phyloP scores from a whole-genome alignment of 2,113 vertebrate genomes.

The Anhinga rufa region DNA sequence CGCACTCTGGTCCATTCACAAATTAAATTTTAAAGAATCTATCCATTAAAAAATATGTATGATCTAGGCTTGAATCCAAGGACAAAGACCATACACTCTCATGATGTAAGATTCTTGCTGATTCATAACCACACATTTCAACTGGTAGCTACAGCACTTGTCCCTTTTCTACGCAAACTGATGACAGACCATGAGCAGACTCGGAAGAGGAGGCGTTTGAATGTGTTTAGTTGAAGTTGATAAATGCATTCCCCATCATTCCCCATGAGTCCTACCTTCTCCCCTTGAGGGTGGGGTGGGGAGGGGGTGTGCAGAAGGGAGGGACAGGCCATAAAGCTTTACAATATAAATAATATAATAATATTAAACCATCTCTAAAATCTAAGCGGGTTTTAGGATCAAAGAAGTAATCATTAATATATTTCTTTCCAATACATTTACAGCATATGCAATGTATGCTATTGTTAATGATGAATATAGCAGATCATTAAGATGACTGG shows the following conservation, averaged over 20 bases:
- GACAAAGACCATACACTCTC: not conserved
- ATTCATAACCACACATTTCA: not conserved
- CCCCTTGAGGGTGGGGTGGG: not conserved
- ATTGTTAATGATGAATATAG: not conserved
- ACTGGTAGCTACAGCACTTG: not conserved
- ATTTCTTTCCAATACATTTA: slow-evolving; percentile 38
- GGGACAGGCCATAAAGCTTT: slow-evolving; percentile 47
- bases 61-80: not conserved
- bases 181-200: not conserved
- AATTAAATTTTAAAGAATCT: slow-evolving; percentile 10
- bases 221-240: slow-evolving; percentile 2
- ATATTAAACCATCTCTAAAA: not conserved
- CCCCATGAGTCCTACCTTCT: not conserved
- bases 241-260: slow-evolving; percentile 7
- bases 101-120: not conserved
- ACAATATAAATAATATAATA: not conserved
- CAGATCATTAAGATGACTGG: not conserved
- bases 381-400: not conserved
- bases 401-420: slow-evolving; percentile 26
- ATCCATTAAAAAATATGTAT: not conserved
- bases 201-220: not conserved
- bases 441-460: not conserved
- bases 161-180: not conserved
- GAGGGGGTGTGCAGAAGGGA: not conserved
- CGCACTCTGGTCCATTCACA: not conserved